Evolutionary conservation across 1,140 invertebrate species (phyloP), one percentile per base, ranked within the genome.

Genomic region (Drosophila neocordata): DNA sequence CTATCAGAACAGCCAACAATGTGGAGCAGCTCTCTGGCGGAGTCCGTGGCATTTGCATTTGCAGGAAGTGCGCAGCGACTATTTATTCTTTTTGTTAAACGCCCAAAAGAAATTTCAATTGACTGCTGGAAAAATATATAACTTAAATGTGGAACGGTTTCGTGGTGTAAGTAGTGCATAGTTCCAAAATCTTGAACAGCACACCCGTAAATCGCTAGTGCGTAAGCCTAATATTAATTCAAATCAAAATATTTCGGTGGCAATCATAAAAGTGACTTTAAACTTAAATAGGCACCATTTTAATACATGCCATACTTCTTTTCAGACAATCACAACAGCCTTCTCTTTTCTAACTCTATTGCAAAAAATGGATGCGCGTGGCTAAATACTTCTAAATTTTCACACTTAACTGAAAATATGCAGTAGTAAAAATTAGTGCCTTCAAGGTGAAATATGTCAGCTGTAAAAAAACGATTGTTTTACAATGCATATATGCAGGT

Each of bases 301-400:
- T n/a, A n/a, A n/a, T n/a, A n/a, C n/a, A n/a, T n/a, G n/a, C n/a
- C n/a, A n/a, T n/a, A n/a, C 15, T 52, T 44, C 3, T 6, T 81
- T 78, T 0, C 56, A 91, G 90, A 84, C 88, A 8, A 90, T 91
- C 8, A 90, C 90, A 6, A 91, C 90, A 0, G 90, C 90, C 1
- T 91, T 91, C 24, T 91, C 90, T 0, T 91, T 91, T 24, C 69
- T 91, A 5, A 91, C 90, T 6, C 51, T 91, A 2, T 44, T 91
- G 31, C 90, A 90, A 48, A 90, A 89, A 55, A 72, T 91, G 80
- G 89, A 91, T 63, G 59, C 74, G 4, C 62, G 79, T 15, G 65
- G 62, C 37, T 89, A 79, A 48, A 65, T 15, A 60, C 55, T 60
- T 48, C 15, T 48, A 5, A 52, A 18, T 51, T 65, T 51, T 56